A percentile compares a stretch with the other conserved stretches of the same genome.
Evolutionary conservation across 2,888 invertebrate species (phyloP).

Genomic region (Hirtodrosophila confusa): DNA sequence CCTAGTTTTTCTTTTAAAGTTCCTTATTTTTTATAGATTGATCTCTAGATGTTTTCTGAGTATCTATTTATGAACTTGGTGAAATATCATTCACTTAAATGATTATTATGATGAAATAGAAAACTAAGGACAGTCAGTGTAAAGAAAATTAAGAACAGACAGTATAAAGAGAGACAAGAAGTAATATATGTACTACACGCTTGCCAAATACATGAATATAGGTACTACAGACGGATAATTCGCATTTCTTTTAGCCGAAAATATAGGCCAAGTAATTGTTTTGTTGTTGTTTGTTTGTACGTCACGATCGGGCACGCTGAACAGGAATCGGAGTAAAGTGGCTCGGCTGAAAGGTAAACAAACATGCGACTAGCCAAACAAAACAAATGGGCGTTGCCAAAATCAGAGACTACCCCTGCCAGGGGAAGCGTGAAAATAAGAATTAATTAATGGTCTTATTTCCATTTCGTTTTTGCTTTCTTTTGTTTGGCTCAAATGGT

Average conservation of each 20-base stretch:
- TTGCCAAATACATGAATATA: too few relatives aligned
- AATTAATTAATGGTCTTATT: conserved; percentile 69
- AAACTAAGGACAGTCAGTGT: too few relatives aligned
- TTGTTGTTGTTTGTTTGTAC: conserved; percentile 23
- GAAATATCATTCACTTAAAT: too few relatives aligned
- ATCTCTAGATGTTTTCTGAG: too few relatives aligned
- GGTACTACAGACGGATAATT: not conserved
- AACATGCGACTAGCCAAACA: conserved; percentile 70
- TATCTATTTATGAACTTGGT: too few relatives aligned
- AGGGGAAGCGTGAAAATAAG: conserved; percentile 57
- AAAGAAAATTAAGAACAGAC: too few relatives aligned
- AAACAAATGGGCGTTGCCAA: conserved; percentile 76
- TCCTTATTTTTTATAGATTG: too few relatives aligned
- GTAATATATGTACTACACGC: too few relatives aligned
- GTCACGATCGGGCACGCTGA: conserved; percentile 39
- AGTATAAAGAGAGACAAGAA: too few relatives aligned
- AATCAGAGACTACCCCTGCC: conserved; percentile 52
- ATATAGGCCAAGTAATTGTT: conserved; percentile 33
- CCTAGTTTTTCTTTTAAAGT: too few relatives aligned
- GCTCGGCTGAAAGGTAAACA: conserved; percentile 65
- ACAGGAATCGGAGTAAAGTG: conserved; percentile 32
- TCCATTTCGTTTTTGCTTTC: conserved; percentile 71
- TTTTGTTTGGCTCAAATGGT: conserved; percentile 59
- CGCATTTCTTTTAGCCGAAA: conserved; percentile 16
- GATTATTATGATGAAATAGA: too few relatives aligned